These are phyloP conservation scores for Cylas formicarius DNA, from an alignment of 1,140 invertebrate genomes.

Conservation along the genomic window DNA sequence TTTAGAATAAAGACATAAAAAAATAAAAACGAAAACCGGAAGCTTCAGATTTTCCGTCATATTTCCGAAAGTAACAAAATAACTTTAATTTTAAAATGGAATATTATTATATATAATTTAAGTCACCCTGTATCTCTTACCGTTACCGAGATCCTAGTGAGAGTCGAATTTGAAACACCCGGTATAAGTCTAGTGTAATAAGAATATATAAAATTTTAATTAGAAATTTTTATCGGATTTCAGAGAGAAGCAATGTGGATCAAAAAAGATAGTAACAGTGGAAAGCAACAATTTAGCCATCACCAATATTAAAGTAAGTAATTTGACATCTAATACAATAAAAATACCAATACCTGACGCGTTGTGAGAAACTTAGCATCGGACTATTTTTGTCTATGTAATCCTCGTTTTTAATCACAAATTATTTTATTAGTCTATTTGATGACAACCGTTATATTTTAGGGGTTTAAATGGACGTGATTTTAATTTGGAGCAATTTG, in stretches of 20 bases:
- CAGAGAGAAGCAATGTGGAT: conserved; percentile 36
- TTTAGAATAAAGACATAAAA: no score
- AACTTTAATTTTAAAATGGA: no score
- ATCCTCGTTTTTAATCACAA: conserved; percentile 1
- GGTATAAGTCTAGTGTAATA: no score
- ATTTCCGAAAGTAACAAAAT: no score
- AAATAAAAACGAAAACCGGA: no score
- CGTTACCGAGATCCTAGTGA: no score
- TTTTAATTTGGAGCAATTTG: no score
- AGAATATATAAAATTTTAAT: no score
- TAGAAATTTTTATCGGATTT: conserved; percentile 17
- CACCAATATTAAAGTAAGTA: conserved; percentile 49
- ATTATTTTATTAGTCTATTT: conserved; percentile 6
- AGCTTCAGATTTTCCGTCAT: no score
- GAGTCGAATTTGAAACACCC: no score
- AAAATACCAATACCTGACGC: conserved; percentile 5
- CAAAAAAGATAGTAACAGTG: conserved; percentile 41
- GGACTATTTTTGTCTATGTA: conserved; percentile 2
- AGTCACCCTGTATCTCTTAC: no score
- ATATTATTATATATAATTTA: no score
- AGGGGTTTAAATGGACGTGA: background rate
- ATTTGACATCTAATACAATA: conserved; percentile 10
- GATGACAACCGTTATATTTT: background rate
- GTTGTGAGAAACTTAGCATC: background rate
- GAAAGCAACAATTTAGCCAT: conserved; percentile 45